Percentiles rank a stretch among this genome's conserved stretches.
phyloP scores from a whole-genome alignment of 1,140 invertebrate species.

The Hylaeus anthracinus region DNA sequence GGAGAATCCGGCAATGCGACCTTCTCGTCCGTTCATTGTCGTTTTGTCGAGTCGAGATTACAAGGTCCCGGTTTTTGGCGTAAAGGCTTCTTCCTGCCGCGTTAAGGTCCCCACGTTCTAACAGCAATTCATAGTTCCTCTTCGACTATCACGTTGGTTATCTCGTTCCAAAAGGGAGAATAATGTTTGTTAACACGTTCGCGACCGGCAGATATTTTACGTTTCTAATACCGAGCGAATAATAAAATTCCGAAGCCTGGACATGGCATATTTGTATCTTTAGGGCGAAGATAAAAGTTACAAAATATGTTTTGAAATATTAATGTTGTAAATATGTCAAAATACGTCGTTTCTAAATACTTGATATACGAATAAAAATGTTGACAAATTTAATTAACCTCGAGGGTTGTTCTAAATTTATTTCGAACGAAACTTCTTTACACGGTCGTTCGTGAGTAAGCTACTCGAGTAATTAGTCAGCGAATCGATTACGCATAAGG shows the following conservation, averaged over 20 bases:
- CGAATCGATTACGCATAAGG: slow-evolving; percentile 24
- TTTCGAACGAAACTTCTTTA: neutral
- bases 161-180: neutral
- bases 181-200: no score
- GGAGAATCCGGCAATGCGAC: slow-evolving; percentile 62
- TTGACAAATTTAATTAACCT: neutral
- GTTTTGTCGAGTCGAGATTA: slow-evolving; percentile 68
- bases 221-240: no score
- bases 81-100: neutral
- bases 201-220: no score
- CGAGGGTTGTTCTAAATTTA: neutral
- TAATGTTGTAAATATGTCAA: no score
- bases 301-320: no score
- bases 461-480: neutral
- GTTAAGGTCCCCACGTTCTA: slow-evolving; percentile 1
- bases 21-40: slow-evolving; percentile 69
- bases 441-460: neutral
- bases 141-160: neutral
- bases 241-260: no score
- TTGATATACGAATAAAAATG: no score
- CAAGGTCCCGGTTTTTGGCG: slow-evolving; percentile 69
- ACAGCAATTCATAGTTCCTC: neutral
- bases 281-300: no score
- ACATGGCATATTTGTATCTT: no score
- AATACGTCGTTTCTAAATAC: no score